Evolutionary conservation across 2,113 vertebrate genomes (phyloP), one percentile per base, ranked within the genome.

Genomic region (Mixornis gularis): DNA sequence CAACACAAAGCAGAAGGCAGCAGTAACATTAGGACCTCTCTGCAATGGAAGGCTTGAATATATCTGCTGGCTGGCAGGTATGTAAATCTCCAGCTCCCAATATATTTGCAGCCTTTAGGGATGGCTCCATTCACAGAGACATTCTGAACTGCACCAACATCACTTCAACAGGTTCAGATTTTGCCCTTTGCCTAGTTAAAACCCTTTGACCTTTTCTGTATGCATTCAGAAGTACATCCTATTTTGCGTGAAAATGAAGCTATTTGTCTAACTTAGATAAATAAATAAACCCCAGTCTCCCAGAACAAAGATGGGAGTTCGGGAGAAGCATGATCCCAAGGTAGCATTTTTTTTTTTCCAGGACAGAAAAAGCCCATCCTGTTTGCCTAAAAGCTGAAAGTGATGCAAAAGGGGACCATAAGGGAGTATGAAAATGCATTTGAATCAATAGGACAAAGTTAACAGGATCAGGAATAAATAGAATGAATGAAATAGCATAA

Each of bases 401-500:
- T 65, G 60, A 85, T 90, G 78, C 80, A 87, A 94, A 95, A 89
- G 27, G 62, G 34, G 43, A 95, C 91, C 95, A 85, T 96, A 77
- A 85, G 96, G 95, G 96, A 96, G 62, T 64, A 93, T 59, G 92
- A 93, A 97, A 97, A 95, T 32, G 43, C 89, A 68, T 95, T 96
- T 96, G 91, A 96, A 97, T 96, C 96, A 96, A 96, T 96, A 96
- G 71, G 85, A 96, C 96, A 92, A 96, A 93, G 95, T 91, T 97
- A 96, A 97, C 93, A 95, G 92, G 71, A 97, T 97, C 91, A 97
- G 76, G 49, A 97, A 95, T 87, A 97, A 96, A 97, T 94, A 96
- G 91, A 96, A 96, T 96, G 87, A 96, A 89, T 90, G 82, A 96
- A 97, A 97, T 94, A 90, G 91, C 95, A 96, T 97, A 97, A 97